Evolutionary conservation across 2,888 invertebrate genomes (phyloP).

Genomic region (Bedellia somnulentella): DNA sequence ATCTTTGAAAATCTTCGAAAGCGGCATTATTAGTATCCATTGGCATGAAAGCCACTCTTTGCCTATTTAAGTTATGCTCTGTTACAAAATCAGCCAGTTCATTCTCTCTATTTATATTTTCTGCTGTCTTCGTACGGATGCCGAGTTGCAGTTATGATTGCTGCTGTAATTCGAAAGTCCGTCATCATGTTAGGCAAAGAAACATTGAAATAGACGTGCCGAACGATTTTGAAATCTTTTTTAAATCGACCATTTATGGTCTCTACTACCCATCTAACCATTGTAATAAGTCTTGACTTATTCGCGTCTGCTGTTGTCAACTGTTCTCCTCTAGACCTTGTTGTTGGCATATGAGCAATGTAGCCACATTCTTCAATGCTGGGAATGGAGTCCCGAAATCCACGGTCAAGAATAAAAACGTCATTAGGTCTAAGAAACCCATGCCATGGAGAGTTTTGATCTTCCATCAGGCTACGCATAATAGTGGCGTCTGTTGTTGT

Average conservation of each 20-base stretch:
- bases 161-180: conserved; percentile 4
- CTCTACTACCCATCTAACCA: conserved; percentile 9
- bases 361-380: conserved; percentile 8
- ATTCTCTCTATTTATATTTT: too few relatives aligned
- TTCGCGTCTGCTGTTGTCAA: conserved; percentile 8
- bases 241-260: conserved; percentile 7
- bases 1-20: too few relatives aligned
- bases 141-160: conserved; percentile 3
- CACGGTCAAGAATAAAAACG: conserved; percentile 11
- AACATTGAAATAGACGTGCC: conserved; percentile 4
- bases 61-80: too few relatives aligned
- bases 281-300: conserved; percentile 8
- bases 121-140: too few relatives aligned
- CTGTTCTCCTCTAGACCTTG: conserved; percentile 7
- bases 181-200: neutral
- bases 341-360: conserved; percentile 6
- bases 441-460: neutral
- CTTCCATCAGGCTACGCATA: conserved; percentile 1
- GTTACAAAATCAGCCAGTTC: conserved; percentile 3
- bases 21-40: too few relatives aligned
- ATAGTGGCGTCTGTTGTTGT: conserved; percentile 6
- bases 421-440: conserved; percentile 6
- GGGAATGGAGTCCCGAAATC: conserved; percentile 9
- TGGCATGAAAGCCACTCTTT: too few relatives aligned
- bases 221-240: too few relatives aligned